Evolutionary conservation across 2,113 vertebrate genomes (phyloP), one percentile per base, ranked within the genome.

Genomic region (Tragulus kanchil): DNA sequence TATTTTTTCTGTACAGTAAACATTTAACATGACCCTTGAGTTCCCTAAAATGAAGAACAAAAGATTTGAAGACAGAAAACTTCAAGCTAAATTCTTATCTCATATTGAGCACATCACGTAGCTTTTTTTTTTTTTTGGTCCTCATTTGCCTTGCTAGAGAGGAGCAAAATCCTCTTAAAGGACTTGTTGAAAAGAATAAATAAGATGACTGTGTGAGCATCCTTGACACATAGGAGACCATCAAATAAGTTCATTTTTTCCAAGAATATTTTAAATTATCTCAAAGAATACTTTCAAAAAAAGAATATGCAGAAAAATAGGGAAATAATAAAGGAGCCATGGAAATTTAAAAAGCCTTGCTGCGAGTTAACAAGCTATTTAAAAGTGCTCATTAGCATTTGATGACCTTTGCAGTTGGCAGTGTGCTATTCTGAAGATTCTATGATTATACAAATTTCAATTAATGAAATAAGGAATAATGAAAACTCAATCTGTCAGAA

Each of bases 361-460:
- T 67, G 91, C 93, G 79, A 93, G 59, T 83, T 95, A 91, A 78
- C 81, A 61, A 94, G 83, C 26, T 62, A 77, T 89, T 93, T 97
- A 56, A 92, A 96, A 96, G 75, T 77, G 26, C 95, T 98, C 86
- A 94, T 97, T 97, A 97, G 84, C 89, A 96, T 97, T 90, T 97
- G 79, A 83, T 97, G 97, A 96, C 89, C 89, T 97, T 96, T 97
- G 71, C n/a, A 90, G 69, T 90, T 62, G 84, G 75, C 58, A 73
- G 92, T 96, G 64, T 92, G 42, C 89, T 79, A 6, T 91, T 97
- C 87, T 73, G 28, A 92, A 96, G 94, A 86, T 94, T 97, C 94
- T 97, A 90, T 97, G 93, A 94, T 96, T 94, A 93, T 73, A 93
- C 77, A 96, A 87, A 71, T 89, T 85, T 59, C 87, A 98, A 92